These are phyloP conservation scores for Pogonocichla stellata DNA, from an alignment of 2,113 vertebrate genomes.

Conservation along the genomic window DNA sequence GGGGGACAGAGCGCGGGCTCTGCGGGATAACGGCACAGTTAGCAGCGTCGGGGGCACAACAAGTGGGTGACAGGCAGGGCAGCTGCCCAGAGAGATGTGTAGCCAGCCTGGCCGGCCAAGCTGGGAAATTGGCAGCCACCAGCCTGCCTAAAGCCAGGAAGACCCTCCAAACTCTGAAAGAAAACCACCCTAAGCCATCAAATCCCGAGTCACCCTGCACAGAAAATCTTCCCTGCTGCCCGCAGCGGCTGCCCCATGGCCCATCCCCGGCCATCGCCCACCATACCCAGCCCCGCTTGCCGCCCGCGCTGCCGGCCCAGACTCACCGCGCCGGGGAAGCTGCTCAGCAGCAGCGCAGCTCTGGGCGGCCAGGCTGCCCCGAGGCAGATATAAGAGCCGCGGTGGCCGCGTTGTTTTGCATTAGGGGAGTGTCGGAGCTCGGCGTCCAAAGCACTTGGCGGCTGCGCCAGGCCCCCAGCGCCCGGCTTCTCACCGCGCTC, in stretches of 20 bases:
- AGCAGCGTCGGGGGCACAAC: background rate
- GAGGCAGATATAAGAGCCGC: slow-evolving; percentile 3
- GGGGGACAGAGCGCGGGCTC: background rate
- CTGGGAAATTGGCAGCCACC: background rate
- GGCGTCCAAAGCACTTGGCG: slow-evolving; percentile 83
- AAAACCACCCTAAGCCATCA: background rate
- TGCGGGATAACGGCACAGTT: rapidly evolving
- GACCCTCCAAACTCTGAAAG: background rate
- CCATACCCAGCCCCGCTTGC: background rate
- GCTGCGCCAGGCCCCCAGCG: slow-evolving; percentile 60
- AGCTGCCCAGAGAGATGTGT: background rate
- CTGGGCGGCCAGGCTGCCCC: slow-evolving; percentile 1
- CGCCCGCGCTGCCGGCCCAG: background rate
- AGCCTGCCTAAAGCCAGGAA: background rate
- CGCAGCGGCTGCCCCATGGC: background rate
- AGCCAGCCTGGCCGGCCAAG: background rate
- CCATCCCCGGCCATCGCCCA: background rate
- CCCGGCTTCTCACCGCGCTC: slow-evolving; percentile 77
- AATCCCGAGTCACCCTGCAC: background rate
- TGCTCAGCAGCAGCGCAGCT: slow-evolving; percentile 75
- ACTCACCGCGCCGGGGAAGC: slow-evolving; percentile 86
- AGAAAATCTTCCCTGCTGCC: background rate
- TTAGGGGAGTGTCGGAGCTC: slow-evolving; percentile 85
- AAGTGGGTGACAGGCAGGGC: background rate
- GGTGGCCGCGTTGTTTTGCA: background rate